Conservation (phyloP, 2,113 vertebrate genomes). For the Diglossa brunneiventris region DNA sequence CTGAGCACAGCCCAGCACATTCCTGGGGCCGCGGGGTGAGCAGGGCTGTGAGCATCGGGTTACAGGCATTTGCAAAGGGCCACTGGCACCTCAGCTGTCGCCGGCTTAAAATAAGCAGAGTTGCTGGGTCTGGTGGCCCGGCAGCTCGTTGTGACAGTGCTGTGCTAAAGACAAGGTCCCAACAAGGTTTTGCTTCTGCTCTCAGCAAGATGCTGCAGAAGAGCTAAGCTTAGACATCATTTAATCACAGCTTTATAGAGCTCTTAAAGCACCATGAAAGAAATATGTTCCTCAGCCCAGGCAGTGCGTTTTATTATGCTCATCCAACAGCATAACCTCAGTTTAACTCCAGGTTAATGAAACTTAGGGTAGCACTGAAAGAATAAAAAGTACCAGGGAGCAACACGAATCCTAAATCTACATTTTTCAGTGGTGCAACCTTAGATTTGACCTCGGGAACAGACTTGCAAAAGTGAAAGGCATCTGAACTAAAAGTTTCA, state of each 20-base stretch:
- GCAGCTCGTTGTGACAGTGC: neutral
- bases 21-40: neutral
- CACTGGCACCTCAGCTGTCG: conserved; percentile 19
- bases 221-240: conserved; percentile 26
- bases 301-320: conserved; percentile 26
- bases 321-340: conserved; percentile 27
- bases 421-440: neutral
- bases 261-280: conserved; percentile 14
- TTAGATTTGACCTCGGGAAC: neutral
- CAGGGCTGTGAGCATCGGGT: neutral
- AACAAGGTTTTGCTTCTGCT: conserved; percentile 27
- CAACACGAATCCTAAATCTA: neutral
- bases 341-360: conserved; percentile 52
- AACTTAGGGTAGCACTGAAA: conserved; percentile 4
- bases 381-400: neutral
- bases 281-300: conserved; percentile 30
- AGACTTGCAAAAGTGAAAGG: neutral
- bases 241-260: conserved; percentile 52
- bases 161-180: neutral
- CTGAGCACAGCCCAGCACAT: neutral
- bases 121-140: neutral
- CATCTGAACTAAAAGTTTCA: neutral
- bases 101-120: conserved; percentile 40
- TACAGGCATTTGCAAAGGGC: neutral
- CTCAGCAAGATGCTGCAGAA: conserved; percentile 21